A percentile compares a stretch with the other conserved stretches of the same genome.
These are phyloP conservation scores for Rhinoderma darwinii DNA, from an alignment of 2,113 vertebrate species.

Conservation along the genomic window DNA sequence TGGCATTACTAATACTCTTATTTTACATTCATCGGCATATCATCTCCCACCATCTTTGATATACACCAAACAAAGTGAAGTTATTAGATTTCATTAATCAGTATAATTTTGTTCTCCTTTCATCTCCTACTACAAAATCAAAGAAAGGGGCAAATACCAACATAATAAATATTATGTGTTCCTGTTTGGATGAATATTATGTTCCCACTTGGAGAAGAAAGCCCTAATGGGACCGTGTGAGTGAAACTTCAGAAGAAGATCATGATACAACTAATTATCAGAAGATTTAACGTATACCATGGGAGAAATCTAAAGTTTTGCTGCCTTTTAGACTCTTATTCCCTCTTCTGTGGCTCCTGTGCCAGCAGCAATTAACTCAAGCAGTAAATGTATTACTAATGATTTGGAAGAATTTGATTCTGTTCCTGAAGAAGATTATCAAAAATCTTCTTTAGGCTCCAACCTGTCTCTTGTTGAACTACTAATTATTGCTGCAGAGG, in stretches of 20 bases:
- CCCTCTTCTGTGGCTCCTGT: neutral
- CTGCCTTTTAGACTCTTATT: neutral
- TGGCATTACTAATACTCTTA: too few relatives aligned
- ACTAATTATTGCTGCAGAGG: constrained; percentile 3
- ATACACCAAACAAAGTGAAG: too few relatives aligned
- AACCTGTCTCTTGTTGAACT: constrained; percentile 23
- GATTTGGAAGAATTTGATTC: constrained; percentile 20
- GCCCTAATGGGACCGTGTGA: neutral
- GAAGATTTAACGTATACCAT: neutral
- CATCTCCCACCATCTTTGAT: too few relatives aligned
- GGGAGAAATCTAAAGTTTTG: constrained; percentile 9
- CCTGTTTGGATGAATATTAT: too few relatives aligned
- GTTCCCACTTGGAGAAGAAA: neutral
- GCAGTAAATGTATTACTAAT: constrained; percentile 30
- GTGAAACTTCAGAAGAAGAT: neutral
- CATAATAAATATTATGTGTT: too few relatives aligned
- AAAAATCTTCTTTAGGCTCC: constrained; percentile 13
- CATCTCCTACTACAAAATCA: neutral
- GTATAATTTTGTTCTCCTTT: neutral
- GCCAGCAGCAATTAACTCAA: constrained; percentile 25
- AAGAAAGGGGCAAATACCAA: neutral
- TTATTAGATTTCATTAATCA: neutral
- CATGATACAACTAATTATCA: neutral
- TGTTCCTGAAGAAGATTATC: constrained; percentile 22
- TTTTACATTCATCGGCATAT: too few relatives aligned